These are phyloP conservation scores for Chiroxiphia lanceolata DNA, from an alignment of 2,797 vertebrate species.

Conservation along the genomic window DNA sequence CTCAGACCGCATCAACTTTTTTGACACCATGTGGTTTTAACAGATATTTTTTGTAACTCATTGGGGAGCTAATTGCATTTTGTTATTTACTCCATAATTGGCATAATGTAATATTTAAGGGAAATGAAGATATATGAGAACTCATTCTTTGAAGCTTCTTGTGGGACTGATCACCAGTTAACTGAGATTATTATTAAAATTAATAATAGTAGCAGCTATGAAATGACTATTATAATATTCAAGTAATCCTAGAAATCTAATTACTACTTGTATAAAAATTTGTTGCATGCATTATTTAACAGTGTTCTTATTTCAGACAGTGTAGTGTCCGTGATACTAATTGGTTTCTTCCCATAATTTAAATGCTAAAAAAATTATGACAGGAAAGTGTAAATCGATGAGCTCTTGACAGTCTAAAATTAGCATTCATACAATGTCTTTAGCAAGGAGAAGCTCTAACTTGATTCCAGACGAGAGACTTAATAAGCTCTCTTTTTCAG, in stretches of 20 bases:
- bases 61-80: constrained; percentile 18
- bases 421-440: constrained; percentile 40
- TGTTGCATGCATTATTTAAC: constrained; percentile 70
- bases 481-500: constrained; percentile 17
- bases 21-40: not conserved
- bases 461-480: not conserved
- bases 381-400: constrained; percentile 18
- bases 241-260: constrained; percentile 58
- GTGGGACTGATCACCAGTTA: constrained; percentile 17
- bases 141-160: not conserved
- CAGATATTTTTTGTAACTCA: not conserved
- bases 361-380: constrained; percentile 54
- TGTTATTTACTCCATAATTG: not conserved
- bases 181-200: constrained; percentile 46
- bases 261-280: constrained; percentile 64
- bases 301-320: constrained; percentile 54
- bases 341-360: constrained; percentile 35
- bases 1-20: not conserved
- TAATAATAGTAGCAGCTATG: constrained; percentile 39
- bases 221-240: constrained; percentile 44
- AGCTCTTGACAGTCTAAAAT: constrained; percentile 54
- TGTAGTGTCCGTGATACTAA: constrained; percentile 39
- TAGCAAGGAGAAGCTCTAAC: constrained; percentile 12
- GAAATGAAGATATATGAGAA: not conserved
- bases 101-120: not conserved